These are phyloP conservation scores for Dryocosmus kuriphilus DNA, from an alignment of 2,888 invertebrate species.

Conservation along the genomic window DNA sequence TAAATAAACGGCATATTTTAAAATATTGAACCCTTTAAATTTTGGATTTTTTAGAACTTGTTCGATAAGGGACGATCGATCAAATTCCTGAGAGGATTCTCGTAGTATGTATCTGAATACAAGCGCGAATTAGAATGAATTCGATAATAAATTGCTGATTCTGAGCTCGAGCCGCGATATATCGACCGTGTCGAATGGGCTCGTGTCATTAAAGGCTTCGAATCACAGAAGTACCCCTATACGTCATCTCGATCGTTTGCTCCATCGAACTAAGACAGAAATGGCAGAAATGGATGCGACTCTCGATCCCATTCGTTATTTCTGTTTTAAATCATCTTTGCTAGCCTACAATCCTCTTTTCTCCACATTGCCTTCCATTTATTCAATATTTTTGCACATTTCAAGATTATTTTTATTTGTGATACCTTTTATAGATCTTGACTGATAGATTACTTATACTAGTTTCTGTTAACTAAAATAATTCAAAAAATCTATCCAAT, in stretches of 20 bases:
- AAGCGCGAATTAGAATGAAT: slow-evolving; percentile 39
- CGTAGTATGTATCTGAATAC: slow-evolving; percentile 35
- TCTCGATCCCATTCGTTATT: slow-evolving; percentile 37
- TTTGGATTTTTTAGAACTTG: slow-evolving; percentile 12
- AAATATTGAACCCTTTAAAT: slow-evolving; percentile 11
- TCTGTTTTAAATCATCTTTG: slow-evolving; percentile 38
- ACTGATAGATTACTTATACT: background rate
- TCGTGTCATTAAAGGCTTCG: slow-evolving; percentile 61
- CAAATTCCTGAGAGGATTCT: slow-evolving; percentile 31
- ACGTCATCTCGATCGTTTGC: slow-evolving; percentile 35
- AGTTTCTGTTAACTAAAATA: background rate
- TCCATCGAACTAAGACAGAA: slow-evolving; percentile 12
- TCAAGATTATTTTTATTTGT: background rate
- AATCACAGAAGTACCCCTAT: slow-evolving; percentile 36
- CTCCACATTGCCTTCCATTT: background rate
- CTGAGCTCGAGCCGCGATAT: slow-evolving; percentile 62
- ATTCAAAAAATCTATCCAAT: background rate
- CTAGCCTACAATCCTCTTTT: slow-evolving; percentile 24
- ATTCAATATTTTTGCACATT: background rate
- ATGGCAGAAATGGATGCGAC: slow-evolving; percentile 30
- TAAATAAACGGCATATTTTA: background rate
- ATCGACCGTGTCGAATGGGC: slow-evolving; percentile 63
- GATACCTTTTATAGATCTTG: background rate
- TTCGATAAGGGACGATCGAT: slow-evolving; percentile 32
- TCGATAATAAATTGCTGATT: slow-evolving; percentile 63